phyloP scores from a whole-genome alignment of 2,797 vertebrate genomes.

The Champsocephalus gunnari region DNA sequence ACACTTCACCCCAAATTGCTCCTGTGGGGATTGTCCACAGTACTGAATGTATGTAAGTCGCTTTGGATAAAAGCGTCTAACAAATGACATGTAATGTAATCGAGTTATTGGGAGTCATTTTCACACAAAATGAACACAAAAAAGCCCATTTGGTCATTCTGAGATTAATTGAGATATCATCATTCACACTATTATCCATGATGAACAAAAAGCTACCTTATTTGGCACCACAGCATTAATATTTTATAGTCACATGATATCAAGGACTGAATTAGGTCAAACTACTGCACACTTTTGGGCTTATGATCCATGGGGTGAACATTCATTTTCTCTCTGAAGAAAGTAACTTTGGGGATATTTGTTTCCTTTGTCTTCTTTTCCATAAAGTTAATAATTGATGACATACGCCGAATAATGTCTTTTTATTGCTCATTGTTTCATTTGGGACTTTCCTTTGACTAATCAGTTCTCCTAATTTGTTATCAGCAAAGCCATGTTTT shows the following conservation, averaged over 20 bases:
- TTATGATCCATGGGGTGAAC: constrained; percentile 54
- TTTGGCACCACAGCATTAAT: constrained; percentile 41
- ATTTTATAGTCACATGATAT: constrained; percentile 49
- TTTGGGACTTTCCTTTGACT: constrained; percentile 73
- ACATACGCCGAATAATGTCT: constrained; percentile 74
- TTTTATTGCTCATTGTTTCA: constrained; percentile 75
- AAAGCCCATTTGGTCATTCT: constrained; percentile 1
- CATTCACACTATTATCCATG: constrained; percentile 3
- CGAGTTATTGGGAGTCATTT: not conserved
- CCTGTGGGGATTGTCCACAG: too few relatives aligned
- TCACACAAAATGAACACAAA: not conserved
- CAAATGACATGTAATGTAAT: not conserved
- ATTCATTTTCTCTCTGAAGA: constrained; percentile 63
- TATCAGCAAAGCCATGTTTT: constrained; percentile 72
- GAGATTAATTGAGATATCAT: constrained; percentile 16
- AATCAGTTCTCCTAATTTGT: constrained; percentile 77
- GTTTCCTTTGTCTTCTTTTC: constrained; percentile 63
- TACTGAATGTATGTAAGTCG: too few relatives aligned
- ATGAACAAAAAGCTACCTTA: constrained; percentile 28
- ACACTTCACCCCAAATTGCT: too few relatives aligned
- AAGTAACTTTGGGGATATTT: constrained; percentile 53
- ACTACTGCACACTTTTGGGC: constrained; percentile 35
- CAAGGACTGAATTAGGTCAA: constrained; percentile 66
- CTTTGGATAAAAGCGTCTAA: too few relatives aligned
- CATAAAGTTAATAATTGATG: constrained; percentile 79